Evolutionary conservation across 2,888 invertebrate genomes (phyloP), one percentile per base, ranked within the genome.

Genomic region (Emmelina monodactyla): DNA sequence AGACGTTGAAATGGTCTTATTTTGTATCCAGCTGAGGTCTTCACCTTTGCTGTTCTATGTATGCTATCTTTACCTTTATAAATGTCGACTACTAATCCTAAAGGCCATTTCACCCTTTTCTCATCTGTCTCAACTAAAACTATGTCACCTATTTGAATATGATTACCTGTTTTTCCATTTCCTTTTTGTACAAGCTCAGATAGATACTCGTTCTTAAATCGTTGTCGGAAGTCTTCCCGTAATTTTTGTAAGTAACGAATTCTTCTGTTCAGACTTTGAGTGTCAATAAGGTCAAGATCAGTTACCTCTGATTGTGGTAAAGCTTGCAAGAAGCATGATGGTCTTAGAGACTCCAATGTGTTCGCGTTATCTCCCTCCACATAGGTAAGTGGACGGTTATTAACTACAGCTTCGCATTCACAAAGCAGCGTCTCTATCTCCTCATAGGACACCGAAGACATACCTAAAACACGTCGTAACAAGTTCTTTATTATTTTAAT

Each of bases 401-500:
- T 42, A 10, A 43, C 37, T n/a, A 37, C 12, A 7, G 36, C 28
- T 33, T 42, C 42, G 14, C 36, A 38, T n/a, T 42, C 39, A 33
- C 42, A 42, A 2, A 42, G 11, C 4, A 43, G 11, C 11, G 40
- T 43, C 7, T 15, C 4, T 2, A 43, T 28, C 12, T 41, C 43
- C 2, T 31, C 16, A 4, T 12, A 37, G 9, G 6, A 22, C 2
- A 41, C 22, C 9, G 30, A 30, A 1, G 54, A 45, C 28, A 47
- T 50, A 7, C 67, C 61, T 2, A 72, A 38, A 5, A 56, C 45
- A 34, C 53, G 48, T 10, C 55, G 37, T 11, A 72, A 36, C 7
- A 65, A 34, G 7, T 38, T 37, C 41, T 76, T 75, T 3, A 68
- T 22, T 5, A 59, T 32, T 6, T 58, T 49, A 9, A 70, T 48